These are phyloP conservation scores for Lepidonotus clava DNA, from an alignment of 2,888 invertebrate genomes.

Conservation along the genomic window DNA sequence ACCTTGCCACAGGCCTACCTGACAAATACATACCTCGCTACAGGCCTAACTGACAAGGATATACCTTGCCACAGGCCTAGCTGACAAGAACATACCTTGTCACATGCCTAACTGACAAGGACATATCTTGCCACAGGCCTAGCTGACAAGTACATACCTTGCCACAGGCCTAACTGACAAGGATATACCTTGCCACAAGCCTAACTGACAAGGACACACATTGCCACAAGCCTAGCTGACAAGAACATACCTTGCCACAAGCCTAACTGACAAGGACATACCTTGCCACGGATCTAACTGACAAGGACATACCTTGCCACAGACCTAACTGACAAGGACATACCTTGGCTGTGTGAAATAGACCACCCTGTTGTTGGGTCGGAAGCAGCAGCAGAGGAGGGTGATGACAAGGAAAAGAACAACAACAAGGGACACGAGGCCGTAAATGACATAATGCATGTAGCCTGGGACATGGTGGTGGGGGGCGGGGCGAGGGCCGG, in stretches of 20 bases:
- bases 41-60: constrained; percentile 63
- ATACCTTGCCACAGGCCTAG: constrained; percentile 56
- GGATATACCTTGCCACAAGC: constrained; percentile 56
- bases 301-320: constrained; percentile 62
- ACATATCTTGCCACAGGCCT: constrained; percentile 57
- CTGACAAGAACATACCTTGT: constrained; percentile 64
- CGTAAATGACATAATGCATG: constrained; percentile 69
- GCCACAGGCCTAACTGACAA: constrained; percentile 63
- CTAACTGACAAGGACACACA: constrained; percentile 64
- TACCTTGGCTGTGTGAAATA: constrained; percentile 58
- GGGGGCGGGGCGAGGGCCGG: neutral
- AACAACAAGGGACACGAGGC: constrained; percentile 60
- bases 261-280: constrained; percentile 64
- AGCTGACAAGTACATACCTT: constrained; percentile 63
- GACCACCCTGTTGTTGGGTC: constrained; percentile 49
- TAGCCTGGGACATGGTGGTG: constrained; percentile 64
- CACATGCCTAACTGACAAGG: constrained; percentile 62
- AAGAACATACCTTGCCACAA: constrained; percentile 56
- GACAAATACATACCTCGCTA: constrained; percentile 62
- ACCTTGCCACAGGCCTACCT: constrained; percentile 61
- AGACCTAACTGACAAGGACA: constrained; percentile 62
- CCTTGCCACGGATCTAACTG: constrained; percentile 59
- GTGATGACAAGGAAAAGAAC: constrained; percentile 58
- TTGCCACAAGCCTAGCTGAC: constrained; percentile 62
- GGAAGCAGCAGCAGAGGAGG: constrained; percentile 56